These are phyloP conservation scores for Echeneis naucrates DNA, from an alignment of 2,797 vertebrate species.

Conservation along the genomic window DNA sequence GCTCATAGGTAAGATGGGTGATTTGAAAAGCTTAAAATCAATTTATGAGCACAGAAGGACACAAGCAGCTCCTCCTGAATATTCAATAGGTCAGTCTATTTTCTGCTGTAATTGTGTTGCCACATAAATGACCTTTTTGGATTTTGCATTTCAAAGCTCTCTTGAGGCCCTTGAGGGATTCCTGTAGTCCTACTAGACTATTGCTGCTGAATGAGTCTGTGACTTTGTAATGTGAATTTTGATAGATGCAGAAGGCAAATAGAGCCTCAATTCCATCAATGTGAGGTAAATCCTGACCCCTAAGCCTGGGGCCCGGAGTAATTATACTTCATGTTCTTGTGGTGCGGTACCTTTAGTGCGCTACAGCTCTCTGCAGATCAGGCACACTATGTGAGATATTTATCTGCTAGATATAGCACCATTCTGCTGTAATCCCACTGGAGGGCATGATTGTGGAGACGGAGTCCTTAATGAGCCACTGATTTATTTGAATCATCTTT, in stretches of 20 bases:
- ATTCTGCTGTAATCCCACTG: constrained; percentile 51
- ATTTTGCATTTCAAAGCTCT: constrained; percentile 53
- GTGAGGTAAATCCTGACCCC: constrained; percentile 38
- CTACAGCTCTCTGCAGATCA: constrained; percentile 47
- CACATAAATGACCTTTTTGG: constrained; percentile 47
- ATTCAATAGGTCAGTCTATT: constrained; percentile 56
- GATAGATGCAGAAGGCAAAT: constrained; percentile 1
- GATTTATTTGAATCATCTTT: constrained; percentile 78
- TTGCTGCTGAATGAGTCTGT: background rate
- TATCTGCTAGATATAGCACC: constrained; percentile 41
- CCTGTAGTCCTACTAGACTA: constrained; percentile 30
- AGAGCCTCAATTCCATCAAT: constrained; percentile 39
- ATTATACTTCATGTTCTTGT: constrained; percentile 57
- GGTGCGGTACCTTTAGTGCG: constrained; percentile 43
- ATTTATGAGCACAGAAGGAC: constrained; percentile 18
- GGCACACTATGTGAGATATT: constrained; percentile 51
- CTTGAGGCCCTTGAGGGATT: constrained; percentile 47
- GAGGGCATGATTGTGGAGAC: constrained; percentile 49
- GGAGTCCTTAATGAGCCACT: constrained; percentile 69
- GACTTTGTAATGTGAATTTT: constrained; percentile 40
- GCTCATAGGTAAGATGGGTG: constrained; percentile 87
- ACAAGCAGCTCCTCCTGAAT: constrained; percentile 38
- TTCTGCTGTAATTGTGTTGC: constrained; percentile 37
- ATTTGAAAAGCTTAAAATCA: constrained; percentile 38
- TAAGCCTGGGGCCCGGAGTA: constrained; percentile 50